A percentile compares a stretch with the other conserved stretches of the same genome.
These are phyloP conservation scores for Mus spicilegus DNA, from an alignment of 2,113 vertebrate genomes.

Conservation along the genomic window DNA sequence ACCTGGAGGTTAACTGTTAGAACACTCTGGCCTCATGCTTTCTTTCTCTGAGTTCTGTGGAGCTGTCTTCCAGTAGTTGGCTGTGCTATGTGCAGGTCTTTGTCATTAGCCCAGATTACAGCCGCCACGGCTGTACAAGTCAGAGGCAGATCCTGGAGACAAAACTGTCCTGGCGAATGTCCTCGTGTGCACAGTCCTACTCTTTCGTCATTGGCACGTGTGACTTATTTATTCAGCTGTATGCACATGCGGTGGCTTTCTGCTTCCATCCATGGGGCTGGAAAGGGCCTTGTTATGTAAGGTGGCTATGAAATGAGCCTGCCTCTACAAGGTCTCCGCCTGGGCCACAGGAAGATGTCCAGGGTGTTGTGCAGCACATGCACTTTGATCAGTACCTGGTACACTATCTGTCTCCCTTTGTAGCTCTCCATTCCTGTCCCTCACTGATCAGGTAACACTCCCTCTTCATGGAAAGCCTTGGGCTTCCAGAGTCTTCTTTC, in stretches of 20 bases:
- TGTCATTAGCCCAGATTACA: background rate
- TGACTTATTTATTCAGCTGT: slow-evolving; percentile 3
- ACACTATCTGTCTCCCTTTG: background rate
- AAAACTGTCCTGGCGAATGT: background rate
- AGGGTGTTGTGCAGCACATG: background rate
- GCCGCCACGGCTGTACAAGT: background rate
- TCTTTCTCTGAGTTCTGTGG: background rate
- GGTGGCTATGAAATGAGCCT: background rate
- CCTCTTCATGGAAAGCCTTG: slow-evolving; percentile 17
- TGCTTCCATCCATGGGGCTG: background rate
- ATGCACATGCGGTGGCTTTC: slow-evolving; percentile 32
- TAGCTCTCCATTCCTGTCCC: background rate
- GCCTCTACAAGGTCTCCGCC: background rate
- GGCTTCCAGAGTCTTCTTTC: slow-evolving; percentile 4
- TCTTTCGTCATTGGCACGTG: background rate
- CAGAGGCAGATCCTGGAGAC: background rate
- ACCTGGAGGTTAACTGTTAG: background rate
- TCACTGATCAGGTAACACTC: background rate
- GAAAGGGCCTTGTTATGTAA: slow-evolving; percentile 18
- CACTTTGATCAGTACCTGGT: background rate
- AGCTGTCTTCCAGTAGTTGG: background rate
- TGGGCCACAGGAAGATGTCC: background rate
- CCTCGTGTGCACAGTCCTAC: background rate
- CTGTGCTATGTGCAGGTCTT: slow-evolving; percentile 1
- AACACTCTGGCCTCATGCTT: background rate